Evolutionary conservation across 2,888 invertebrate genomes (phyloP).

Genomic region (Caenorhabditis angaria): DNA sequence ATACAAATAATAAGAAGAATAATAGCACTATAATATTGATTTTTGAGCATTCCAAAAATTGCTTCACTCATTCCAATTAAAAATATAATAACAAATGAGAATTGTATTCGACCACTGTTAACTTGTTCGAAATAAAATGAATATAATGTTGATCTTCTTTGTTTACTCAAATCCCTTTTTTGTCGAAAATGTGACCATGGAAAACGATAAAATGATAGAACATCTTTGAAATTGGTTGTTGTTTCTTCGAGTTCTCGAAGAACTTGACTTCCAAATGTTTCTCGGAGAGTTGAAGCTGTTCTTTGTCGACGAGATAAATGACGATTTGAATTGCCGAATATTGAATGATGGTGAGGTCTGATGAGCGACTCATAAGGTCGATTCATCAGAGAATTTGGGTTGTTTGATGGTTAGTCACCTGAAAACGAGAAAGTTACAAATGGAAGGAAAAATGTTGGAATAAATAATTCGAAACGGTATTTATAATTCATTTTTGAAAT

Average conservation of each 20-base stretch:
- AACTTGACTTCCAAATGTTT: constrained; percentile 45
- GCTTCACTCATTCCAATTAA: constrained; percentile 36
- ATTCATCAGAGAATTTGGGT: constrained; percentile 23
- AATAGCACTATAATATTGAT: constrained; percentile 26
- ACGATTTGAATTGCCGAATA: neutral
- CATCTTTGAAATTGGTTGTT: constrained; percentile 24
- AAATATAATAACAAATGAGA: constrained; percentile 33
- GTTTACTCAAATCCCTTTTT: constrained; percentile 20
- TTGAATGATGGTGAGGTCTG: constrained; percentile 22
- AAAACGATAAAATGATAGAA: constrained; percentile 39
- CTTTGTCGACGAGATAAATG: constrained; percentile 8
- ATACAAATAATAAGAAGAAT: constrained; percentile 32
- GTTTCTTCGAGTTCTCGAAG: constrained; percentile 31
- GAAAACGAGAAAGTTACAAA: constrained; percentile 12
- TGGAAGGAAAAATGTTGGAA: too few species aligned
- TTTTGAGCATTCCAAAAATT: constrained; percentile 15
- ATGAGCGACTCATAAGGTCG: constrained; percentile 30
- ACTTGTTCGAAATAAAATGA: constrained; percentile 59
- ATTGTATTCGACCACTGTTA: constrained; percentile 53
- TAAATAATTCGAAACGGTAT: too few species aligned
- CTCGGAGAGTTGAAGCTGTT: constrained; percentile 28
- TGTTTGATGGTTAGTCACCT: neutral
- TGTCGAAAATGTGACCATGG: constrained; percentile 30
- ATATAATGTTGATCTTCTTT: constrained; percentile 48
- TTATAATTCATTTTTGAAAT: too few species aligned